phyloP scores from a whole-genome alignment of 2,888 invertebrate species.

The Lasioglossum lativentre region DNA sequence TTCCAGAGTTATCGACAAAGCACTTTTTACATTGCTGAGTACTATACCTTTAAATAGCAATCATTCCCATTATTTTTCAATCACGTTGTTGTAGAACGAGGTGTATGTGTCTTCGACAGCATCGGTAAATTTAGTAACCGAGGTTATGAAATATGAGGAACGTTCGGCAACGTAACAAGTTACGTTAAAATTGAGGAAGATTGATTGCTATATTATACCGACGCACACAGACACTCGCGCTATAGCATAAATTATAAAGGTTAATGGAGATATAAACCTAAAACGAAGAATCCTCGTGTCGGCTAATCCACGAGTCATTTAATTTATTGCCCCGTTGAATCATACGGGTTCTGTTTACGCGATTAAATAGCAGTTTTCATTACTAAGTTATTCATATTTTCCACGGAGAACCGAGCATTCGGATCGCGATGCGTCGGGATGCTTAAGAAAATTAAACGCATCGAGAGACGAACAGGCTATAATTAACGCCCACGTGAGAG shows the following conservation, averaged over 20 bases:
- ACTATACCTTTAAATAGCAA: neutral
- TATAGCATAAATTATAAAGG: neutral
- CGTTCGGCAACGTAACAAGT: neutral
- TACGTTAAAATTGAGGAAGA: neutral
- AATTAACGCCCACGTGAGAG: constrained; percentile 24
- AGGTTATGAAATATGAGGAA: neutral
- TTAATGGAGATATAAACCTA: constrained; percentile 12
- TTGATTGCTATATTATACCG: neutral
- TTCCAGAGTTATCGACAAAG: neutral
- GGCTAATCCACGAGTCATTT: neutral
- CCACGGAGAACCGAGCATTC: neutral
- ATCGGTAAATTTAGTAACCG: neutral
- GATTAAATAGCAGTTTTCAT: constrained; percentile 3
- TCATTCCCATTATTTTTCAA: neutral
- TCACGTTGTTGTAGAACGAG: neutral
- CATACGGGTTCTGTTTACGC: neutral
- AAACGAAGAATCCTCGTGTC: neutral
- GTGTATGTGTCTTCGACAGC: neutral
- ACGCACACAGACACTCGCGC: neutral
- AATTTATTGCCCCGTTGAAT: constrained; percentile 5
- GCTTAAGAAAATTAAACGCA: constrained; percentile 1
- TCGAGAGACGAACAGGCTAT: constrained; percentile 8
- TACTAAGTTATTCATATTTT: constrained; percentile 5
- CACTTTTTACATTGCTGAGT: neutral
- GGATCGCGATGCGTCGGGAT: neutral